Percentiles rank a stretch among this genome's conserved stretches.
Evolutionary conservation across 2,797 vertebrate genomes (phyloP).

Genomic region (Odontamblyopus rebecca): DNA sequence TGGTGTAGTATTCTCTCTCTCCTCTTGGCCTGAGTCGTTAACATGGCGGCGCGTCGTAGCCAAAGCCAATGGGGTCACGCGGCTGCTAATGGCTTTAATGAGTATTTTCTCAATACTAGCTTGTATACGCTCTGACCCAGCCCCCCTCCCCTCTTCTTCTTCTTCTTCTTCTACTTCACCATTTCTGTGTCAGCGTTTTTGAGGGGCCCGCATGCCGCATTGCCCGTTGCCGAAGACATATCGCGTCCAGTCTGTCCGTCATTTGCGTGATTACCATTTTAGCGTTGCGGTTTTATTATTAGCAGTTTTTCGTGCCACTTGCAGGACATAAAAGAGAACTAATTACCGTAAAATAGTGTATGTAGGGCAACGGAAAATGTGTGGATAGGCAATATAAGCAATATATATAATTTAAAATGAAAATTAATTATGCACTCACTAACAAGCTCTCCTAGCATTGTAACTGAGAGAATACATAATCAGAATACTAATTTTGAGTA

Average conservation of each 20-base stretch:
- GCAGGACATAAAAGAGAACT: conserved; percentile 25
- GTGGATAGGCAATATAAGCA: conserved; percentile 16
- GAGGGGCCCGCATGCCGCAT: conserved; percentile 30
- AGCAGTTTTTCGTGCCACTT: conserved; percentile 9
- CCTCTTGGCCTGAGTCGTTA: conserved; percentile 2
- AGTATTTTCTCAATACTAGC: conserved; percentile 41
- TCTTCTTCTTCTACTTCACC: not conserved
- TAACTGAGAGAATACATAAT: too few relatives aligned
- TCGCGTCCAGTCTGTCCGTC: conserved; percentile 22
- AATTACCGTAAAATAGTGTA: conserved; percentile 35
- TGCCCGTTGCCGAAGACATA: conserved; percentile 33
- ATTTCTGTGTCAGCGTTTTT: conserved; percentile 58
- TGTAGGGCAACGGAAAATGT: conserved; percentile 34
- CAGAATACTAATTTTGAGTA: too few relatives aligned
- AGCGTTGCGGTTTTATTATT: conserved; percentile 12
- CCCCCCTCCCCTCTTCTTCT: conserved; percentile 8
- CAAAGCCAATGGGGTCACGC: conserved; percentile 50
- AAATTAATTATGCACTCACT: not conserved
- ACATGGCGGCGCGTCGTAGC: conserved; percentile 30
- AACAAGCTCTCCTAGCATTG: too few relatives aligned
- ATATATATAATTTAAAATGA: conserved; percentile 8
- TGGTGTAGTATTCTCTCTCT: conserved; percentile 2
- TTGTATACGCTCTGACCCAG: conserved; percentile 23
- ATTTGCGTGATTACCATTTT: conserved; percentile 49
- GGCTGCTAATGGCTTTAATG: conserved; percentile 53